Evolutionary conservation across 92 coral and sea anemone genomes (phyloP), one percentile per base, ranked within the genome.

Genomic region (Siderastrea radians): DNA sequence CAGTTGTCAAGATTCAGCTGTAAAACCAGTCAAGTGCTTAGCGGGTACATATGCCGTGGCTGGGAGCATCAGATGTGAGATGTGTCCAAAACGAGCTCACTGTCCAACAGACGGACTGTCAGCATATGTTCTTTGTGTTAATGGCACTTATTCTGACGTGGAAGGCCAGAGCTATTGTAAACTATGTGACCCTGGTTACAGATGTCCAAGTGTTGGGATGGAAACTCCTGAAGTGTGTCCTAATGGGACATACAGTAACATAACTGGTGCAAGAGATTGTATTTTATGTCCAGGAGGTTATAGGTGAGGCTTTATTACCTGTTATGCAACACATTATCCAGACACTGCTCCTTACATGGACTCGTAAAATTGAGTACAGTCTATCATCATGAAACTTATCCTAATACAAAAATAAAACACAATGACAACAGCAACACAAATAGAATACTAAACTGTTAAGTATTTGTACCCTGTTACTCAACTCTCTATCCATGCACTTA

Each of bases 11-110:
- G 38, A 26, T 90, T 64, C 81, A 96, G 96, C 57, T 96, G 96
- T 77, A 57, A 65, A 62, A 78, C 95, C 94, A 12, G 72, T 87
- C 4, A 86, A 86, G n/a, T 95, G 98, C 69, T 75, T 10, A 59
- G 72, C 85, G 52, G 95, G 96, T n/a, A 65, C 87, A 10, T 95
- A 80, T 89, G 87, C 98, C 6, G 79, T 86, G 0, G 74, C 84
- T 46, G 95, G 96, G 54, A 75, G 84, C 26, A 67, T 75, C 71
- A 69, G 84, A 69, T 96, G 98, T 47, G 64, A 81, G 54, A 9
- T 62, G 0, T 96, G 98, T 80, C 98, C 95, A 45, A 93, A 86
- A 74, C 97, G 98, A 26, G 91, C 96, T 74, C 86, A 82, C 26
- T 95, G 98, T 54, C 96, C 98, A 14, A 78, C 92, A 0, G 58